Evolutionary conservation across 1,140 invertebrate species (phyloP), one percentile per base, ranked within the genome.

Genomic region (Pygmarrhopalites habei): DNA sequence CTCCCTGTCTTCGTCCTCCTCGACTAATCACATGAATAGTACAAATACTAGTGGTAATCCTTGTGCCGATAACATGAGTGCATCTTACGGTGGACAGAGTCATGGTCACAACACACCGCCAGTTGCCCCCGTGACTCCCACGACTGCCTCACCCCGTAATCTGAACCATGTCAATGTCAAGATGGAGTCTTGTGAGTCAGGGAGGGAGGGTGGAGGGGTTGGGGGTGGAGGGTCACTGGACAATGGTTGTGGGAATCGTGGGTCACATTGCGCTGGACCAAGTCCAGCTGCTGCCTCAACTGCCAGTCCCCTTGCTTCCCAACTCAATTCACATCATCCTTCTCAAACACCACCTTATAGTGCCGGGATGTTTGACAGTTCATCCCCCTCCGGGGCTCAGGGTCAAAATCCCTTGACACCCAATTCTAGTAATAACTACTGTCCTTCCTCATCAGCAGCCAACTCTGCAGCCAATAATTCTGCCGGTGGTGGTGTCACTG

Each of bases 201-300:
- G 5, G 5, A 7, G 5, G 2, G 60, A 62, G 5, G n/a, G 23
- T n/a, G 35, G 49, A 7, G 25, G 49, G 2, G 28, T 15, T 2
- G 49, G 49, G 5, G 5, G 23, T 52, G 3, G 23, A 28, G 25
- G 3, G 7, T 3, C 14, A 28, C 5, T 26, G 57, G 70, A 71
- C 44, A 67, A 64, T 60, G 64, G 64, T 60, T 58, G 64, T 58
- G 64, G 62, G 23, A 68, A 58, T 61, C 53, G 65, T 2, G 61
- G 62, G 25, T 65, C 62, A 0, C 60, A 71, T 32, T 67, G 69
- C 35, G 64, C 64, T 47, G 69, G 69, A 29, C 64, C 72, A 32
- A 62, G 72, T 62, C 66, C 71, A 52, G 67, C 66, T 39, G 58
- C 73, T 58, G 65, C 72, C 30, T 61, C 72, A 39, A 63, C 69